These are phyloP conservation scores for Sebastes steindachneri DNA, from an alignment of 2,797 vertebrate genomes.

Conservation along the genomic window DNA sequence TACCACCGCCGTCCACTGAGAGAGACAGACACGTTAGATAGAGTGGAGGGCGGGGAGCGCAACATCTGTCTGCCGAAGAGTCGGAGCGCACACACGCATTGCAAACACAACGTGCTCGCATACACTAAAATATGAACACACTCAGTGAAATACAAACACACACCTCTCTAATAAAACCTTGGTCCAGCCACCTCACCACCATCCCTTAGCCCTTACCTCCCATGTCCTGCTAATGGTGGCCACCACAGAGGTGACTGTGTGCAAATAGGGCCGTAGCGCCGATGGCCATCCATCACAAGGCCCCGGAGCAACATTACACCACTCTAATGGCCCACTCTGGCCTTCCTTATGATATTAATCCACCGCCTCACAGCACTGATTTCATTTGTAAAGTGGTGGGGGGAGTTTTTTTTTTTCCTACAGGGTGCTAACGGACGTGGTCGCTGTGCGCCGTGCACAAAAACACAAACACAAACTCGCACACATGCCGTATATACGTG, in stretches of 20 bases:
- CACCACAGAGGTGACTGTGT: conserved; percentile 95
- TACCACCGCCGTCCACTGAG: conserved; percentile 67
- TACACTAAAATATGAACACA: conserved; percentile 9
- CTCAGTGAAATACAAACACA: conserved; percentile 44
- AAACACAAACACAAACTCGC: conserved; percentile 26
- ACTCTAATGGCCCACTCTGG: conserved; percentile 90
- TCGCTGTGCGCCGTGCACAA: not conserved
- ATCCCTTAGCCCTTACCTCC: conserved; percentile 88
- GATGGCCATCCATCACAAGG: conserved; percentile 93
- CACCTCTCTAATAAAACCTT: conserved; percentile 88
- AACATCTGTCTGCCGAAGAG: conserved; percentile 77
- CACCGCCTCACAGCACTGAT: conserved; percentile 92
- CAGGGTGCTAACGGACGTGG: conserved; percentile 41
- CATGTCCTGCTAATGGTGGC: conserved; percentile 93
- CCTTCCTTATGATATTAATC: conserved; percentile 94
- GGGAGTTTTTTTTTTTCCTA: conserved; percentile 60
- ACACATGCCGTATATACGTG: not conserved
- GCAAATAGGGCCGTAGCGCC: conserved; percentile 92
- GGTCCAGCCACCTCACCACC: conserved; percentile 72
- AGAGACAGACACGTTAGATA: conserved; percentile 74
- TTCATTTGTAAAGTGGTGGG: conserved; percentile 95
- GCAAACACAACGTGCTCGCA: conserved; percentile 18
- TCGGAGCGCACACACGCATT: conserved; percentile 2
- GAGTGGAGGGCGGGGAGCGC: conserved; percentile 75
- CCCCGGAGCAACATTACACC: conserved; percentile 95